These are phyloP conservation scores for Latrodectus hesperus DNA, from an alignment of 2,888 invertebrate species.

Conservation along the genomic window DNA sequence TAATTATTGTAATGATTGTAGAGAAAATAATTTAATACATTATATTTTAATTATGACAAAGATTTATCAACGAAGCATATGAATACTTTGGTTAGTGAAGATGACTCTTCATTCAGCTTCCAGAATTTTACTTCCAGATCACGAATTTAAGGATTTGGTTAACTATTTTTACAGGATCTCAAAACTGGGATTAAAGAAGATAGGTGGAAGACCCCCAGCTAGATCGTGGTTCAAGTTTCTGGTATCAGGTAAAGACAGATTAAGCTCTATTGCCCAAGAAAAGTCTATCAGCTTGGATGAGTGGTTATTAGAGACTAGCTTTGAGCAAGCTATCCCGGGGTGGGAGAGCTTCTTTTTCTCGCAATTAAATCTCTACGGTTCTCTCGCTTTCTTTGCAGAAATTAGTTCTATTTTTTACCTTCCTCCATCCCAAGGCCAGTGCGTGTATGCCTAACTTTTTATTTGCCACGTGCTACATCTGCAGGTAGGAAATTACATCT, in stretches of 20 bases:
- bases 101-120: no score
- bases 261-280: slow-evolving; percentile 37
- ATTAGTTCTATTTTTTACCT: slow-evolving; percentile 31
- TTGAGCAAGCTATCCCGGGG: slow-evolving; percentile 20
- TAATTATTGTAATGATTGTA: no score
- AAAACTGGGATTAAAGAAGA: neutral
- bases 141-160: neutral
- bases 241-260: slow-evolving; percentile 57
- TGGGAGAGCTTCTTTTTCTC: slow-evolving; percentile 9
- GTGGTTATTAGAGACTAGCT: slow-evolving; percentile 50
- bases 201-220: slow-evolving; percentile 41
- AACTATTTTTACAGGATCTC: neutral
- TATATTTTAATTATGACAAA: no score
- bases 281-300: slow-evolving; percentile 43
- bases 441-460: slow-evolving; percentile 8
- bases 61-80: no score
- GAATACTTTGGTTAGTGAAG: no score
- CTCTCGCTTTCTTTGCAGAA: slow-evolving; percentile 10
- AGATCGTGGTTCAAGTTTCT: slow-evolving; percentile 20
- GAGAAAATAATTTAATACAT: no score
- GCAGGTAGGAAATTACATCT: slow-evolving; percentile 27
- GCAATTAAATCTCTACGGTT: slow-evolving; percentile 47
- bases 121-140: no score
- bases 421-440: neutral
- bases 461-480: slow-evolving; percentile 40